phyloP scores from a whole-genome alignment of 2,797 vertebrate genomes.

The Sebastes minor region DNA sequence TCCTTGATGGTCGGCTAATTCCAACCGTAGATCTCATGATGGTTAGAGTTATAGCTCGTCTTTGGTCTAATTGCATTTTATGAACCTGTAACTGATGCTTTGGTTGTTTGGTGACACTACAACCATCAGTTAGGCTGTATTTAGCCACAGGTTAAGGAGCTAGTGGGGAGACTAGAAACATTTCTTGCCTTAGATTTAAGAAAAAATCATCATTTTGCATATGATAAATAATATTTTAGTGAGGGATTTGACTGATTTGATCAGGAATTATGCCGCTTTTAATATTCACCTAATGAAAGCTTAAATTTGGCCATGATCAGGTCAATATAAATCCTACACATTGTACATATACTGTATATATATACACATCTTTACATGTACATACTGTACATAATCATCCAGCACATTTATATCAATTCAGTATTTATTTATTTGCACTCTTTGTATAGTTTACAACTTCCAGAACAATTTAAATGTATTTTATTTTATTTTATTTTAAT shows the following conservation, averaged over 20 bases:
- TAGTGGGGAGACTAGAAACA: constrained; percentile 19
- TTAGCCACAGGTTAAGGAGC: constrained; percentile 28
- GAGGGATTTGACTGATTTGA: constrained; percentile 6
- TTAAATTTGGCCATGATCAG: not conserved
- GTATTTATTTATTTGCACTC: no score
- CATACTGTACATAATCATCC: no score
- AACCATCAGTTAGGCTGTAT: constrained; percentile 17
- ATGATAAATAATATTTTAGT: constrained; percentile 3
- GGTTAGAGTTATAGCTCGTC: constrained; percentile 35
- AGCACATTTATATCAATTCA: no score
- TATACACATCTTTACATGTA: no score
- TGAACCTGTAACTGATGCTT: constrained; percentile 49
- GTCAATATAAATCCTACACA: no score
- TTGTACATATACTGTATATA: no score
- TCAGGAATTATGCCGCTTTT: constrained; percentile 15
- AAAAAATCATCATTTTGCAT: not conserved
- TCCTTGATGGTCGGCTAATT: constrained; percentile 58
- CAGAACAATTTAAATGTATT: no score
- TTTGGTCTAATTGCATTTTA: constrained; percentile 38
- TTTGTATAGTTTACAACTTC: no score
- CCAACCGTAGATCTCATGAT: constrained; percentile 21
- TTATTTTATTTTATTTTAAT: no score
- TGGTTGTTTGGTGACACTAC: constrained; percentile 1
- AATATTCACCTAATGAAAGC: not conserved
- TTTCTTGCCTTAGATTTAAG: constrained; percentile 36